These are phyloP conservation scores for Clytia hemisphaerica DNA, from an alignment of 30 jellyfish, hydroid and myxozoan genomes.

Conservation along the genomic window DNA sequence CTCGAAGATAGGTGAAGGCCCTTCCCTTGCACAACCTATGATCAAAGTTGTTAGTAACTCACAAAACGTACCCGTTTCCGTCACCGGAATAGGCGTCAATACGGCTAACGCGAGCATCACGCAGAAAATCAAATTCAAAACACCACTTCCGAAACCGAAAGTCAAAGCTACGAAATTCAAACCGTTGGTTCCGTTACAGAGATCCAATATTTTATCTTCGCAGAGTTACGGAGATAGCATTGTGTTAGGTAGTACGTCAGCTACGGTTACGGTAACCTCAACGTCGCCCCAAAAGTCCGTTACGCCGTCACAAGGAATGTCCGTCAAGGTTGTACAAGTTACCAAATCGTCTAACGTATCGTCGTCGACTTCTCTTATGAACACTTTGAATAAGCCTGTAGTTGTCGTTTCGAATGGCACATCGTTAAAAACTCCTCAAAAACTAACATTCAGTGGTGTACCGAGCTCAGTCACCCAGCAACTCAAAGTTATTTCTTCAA, in stretches of 20 bases:
- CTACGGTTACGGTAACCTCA: not conserved
- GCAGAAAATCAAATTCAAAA: conserved; percentile 71
- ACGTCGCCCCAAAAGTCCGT: not conserved
- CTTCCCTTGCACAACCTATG: not conserved
- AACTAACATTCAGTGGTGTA: conserved; percentile 51
- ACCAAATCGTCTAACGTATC: conserved; percentile 50
- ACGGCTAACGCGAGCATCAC: conserved; percentile 7
- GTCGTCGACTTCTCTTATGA: conserved; percentile 8
- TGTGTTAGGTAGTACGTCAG: not conserved
- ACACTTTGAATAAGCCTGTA: conserved; percentile 12
- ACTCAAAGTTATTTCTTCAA: conserved; percentile 59
- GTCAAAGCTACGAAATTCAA: conserved; percentile 63
- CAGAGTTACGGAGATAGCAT: not conserved
- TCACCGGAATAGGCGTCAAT: not conserved
- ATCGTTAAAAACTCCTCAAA: conserved; percentile 59
- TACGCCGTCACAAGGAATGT: conserved; percentile 9
- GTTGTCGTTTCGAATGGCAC: conserved; percentile 43
- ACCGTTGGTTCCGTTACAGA: conserved; percentile 42
- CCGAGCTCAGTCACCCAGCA: conserved; percentile 70
- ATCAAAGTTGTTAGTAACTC: conserved; percentile 28
- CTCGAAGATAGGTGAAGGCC: not conserved
- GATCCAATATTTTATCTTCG: conserved; percentile 27
- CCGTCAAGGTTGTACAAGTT: conserved; percentile 84
- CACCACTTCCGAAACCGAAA: conserved; percentile 72
- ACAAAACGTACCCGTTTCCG: not conserved